Percentiles rank a stretch among this genome's conserved stretches.
Conservation (phyloP, 2,113 vertebrate genomes). For the Xiphophorus maculatus region DNA sequence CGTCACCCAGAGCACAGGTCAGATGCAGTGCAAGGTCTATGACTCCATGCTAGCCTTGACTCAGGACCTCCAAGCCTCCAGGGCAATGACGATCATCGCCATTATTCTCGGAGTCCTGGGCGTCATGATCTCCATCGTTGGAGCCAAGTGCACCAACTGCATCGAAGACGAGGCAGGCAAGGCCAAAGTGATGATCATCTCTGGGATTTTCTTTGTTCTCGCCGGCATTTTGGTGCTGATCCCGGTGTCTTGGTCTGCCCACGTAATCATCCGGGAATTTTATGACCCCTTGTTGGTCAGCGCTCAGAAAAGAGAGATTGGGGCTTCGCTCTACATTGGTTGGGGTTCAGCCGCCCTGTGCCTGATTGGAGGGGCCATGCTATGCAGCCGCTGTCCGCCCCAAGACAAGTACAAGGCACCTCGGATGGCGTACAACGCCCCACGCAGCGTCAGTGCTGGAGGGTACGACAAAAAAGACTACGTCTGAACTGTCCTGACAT, state of each 20-base stretch:
- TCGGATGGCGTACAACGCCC: slow-evolving; percentile 76
- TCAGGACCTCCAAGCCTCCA: slow-evolving; percentile 79
- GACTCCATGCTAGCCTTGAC: slow-evolving; percentile 80
- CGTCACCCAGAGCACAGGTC: slow-evolving; percentile 82
- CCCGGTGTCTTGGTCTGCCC: slow-evolving; percentile 78
- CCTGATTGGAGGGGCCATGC: slow-evolving; percentile 78
- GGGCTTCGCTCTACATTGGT: slow-evolving; percentile 79
- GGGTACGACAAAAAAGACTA: slow-evolving; percentile 83
- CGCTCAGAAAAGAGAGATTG: slow-evolving; percentile 76
- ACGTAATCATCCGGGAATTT: slow-evolving; percentile 71
- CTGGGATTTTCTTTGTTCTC: slow-evolving; percentile 78
- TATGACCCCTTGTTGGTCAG: slow-evolving; percentile 66
- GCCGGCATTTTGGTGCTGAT: slow-evolving; percentile 76
- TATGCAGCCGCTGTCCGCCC: slow-evolving; percentile 81
- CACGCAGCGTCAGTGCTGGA: slow-evolving; percentile 59
- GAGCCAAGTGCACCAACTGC: slow-evolving; percentile 85
- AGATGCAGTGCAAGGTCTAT: slow-evolving; percentile 85
- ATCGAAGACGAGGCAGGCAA: slow-evolving; percentile 79
- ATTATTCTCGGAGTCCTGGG: slow-evolving; percentile 78
- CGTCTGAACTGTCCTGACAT: slow-evolving; percentile 64
- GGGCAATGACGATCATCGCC: slow-evolving; percentile 78
- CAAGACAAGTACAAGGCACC: slow-evolving; percentile 78
- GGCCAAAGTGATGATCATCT: slow-evolving; percentile 80
- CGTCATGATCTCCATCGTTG: slow-evolving; percentile 77
- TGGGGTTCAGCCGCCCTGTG: slow-evolving; percentile 75